A percentile compares a stretch with the other conserved stretches of the same genome.
phyloP scores from a whole-genome alignment of 2,797 vertebrate species.

The Chrosomus eos region DNA sequence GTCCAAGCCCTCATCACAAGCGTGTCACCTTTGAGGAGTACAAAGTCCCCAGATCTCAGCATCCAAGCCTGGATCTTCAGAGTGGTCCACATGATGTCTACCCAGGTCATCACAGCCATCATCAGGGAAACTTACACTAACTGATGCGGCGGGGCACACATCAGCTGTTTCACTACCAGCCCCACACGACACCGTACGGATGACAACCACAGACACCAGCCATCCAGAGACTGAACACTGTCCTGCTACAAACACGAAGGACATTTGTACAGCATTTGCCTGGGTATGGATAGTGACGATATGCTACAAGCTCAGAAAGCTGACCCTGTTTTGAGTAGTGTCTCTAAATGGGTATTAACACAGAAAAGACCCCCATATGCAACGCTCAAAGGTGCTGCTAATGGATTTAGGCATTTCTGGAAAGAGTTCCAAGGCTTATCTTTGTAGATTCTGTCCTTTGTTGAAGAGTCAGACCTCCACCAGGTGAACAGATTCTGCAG shows the following conservation, averaged over 20 bases:
- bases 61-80: too few relatives aligned
- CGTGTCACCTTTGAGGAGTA: neutral
- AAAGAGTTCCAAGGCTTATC: too few relatives aligned
- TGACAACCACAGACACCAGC: neutral
- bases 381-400: neutral
- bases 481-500: conserved; percentile 35
- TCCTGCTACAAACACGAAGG: neutral
- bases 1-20: neutral
- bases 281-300: neutral
- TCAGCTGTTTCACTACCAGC: neutral
- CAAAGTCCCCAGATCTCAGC: neutral
- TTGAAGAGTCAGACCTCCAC: conserved; percentile 30
- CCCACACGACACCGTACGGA: neutral
- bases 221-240: neutral
- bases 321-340: conserved; percentile 16
- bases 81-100: too few relatives aligned
- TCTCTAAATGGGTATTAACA: conserved; percentile 11
- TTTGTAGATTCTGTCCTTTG: conserved; percentile 38
- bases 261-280: neutral
- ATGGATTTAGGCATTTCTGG: conserved; percentile 2
- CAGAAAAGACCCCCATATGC: conserved; percentile 11
- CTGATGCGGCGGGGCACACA: neutral
- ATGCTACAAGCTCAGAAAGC: neutral
- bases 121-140: too few relatives aligned
- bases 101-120: too few relatives aligned